Percentiles rank a stretch among this genome's conserved stretches.
phyloP scores from a whole-genome alignment of 2,888 invertebrate genomes.

The Lycia hirtaria region DNA sequence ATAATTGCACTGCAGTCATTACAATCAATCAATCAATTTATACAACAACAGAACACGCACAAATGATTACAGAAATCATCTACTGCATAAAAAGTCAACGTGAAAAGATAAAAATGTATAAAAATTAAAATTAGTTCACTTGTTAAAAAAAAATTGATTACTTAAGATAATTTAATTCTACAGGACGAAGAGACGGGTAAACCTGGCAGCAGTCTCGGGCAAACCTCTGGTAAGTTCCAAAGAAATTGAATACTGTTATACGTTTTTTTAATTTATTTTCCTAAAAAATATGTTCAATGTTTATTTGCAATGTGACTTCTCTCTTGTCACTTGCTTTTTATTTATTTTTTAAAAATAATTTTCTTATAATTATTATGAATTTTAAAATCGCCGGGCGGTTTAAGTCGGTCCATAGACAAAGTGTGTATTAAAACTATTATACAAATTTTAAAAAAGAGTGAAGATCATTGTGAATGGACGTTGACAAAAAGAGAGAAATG shows the following conservation, averaged over 20 bases:
- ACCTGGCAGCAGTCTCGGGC: slow-evolving; percentile 75
- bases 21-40: too few relatives aligned
- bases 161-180: too few relatives aligned
- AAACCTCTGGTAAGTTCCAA: slow-evolving; percentile 74
- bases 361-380: slow-evolving; percentile 35
- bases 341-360: slow-evolving; percentile 46
- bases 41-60: too few relatives aligned
- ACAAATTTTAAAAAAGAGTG: slow-evolving; percentile 49
- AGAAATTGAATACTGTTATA: neutral
- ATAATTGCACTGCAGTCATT: too few relatives aligned
- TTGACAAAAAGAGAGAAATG: slow-evolving; percentile 69
- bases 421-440: slow-evolving; percentile 44
- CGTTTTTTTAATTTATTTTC: slow-evolving; percentile 41
- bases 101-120: too few relatives aligned
- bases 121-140: too few relatives aligned
- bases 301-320: slow-evolving; percentile 81
- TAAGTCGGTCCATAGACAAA: slow-evolving; percentile 35
- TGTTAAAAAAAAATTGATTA: too few relatives aligned
- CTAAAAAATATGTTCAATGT: slow-evolving; percentile 62
- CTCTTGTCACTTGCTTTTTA: slow-evolving; percentile 74
- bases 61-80: too few relatives aligned
- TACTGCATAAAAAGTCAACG: too few relatives aligned
- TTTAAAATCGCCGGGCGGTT: slow-evolving; percentile 27
- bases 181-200: slow-evolving; percentile 81
- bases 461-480: slow-evolving; percentile 82